Evolutionary conservation across 2,113 vertebrate species (phyloP).

Genomic region (Bathybates hornii): DNA sequence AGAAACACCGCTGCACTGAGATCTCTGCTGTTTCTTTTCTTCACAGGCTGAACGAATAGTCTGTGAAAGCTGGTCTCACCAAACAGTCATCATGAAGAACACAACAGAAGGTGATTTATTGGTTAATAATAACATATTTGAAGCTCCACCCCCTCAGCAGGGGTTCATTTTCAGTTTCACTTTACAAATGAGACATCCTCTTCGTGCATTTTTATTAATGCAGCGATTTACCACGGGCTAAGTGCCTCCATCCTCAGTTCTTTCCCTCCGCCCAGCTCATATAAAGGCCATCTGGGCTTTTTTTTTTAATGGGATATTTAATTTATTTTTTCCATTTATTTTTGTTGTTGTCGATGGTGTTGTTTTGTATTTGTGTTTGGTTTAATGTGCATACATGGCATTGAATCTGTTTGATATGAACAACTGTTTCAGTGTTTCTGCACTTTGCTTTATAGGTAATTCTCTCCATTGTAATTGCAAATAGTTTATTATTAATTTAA

Average conservation of each 20-base stretch:
- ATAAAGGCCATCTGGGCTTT: background rate
- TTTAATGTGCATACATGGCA: background rate
- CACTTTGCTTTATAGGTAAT: background rate
- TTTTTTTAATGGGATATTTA: background rate
- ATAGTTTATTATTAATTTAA: background rate
- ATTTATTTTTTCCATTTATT: background rate
- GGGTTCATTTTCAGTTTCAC: background rate
- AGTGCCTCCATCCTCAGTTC: background rate
- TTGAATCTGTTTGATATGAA: background rate
- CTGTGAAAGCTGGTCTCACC: background rate
- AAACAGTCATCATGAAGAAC: slow-evolving; percentile 8
- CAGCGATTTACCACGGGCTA: background rate
- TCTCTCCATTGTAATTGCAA: background rate
- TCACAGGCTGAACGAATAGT: slow-evolving; percentile 1
- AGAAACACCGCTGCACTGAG: background rate
- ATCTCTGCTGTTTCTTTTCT: background rate
- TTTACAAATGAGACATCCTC: background rate
- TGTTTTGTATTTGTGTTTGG: background rate
- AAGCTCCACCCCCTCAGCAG: background rate
- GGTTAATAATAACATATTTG: background rate
- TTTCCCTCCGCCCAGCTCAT: background rate
- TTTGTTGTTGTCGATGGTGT: background rate
- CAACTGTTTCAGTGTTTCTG: background rate
- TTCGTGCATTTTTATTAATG: background rate
- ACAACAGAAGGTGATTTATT: slow-evolving; percentile 26